Percentiles rank a stretch among this genome's conserved stretches.
Conservation (phyloP, 2,888 invertebrate species). For the Cerastis rubricosa region DNA sequence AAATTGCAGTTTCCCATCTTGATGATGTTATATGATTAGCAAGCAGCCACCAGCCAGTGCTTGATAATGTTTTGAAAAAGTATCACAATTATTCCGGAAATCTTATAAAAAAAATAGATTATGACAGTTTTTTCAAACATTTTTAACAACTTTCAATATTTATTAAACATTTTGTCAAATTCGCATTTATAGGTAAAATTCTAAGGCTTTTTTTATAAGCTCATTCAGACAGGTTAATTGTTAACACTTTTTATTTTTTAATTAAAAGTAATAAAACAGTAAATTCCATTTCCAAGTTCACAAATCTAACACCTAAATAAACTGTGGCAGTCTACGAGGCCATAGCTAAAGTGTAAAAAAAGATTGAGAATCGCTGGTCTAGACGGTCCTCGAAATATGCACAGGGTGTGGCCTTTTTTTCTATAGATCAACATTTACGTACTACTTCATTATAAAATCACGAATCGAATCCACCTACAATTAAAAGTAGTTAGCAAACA, state of each 20-base stretch:
- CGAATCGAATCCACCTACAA: conserved; percentile 72
- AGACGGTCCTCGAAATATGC: conserved; percentile 45
- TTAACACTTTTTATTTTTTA: neutral
- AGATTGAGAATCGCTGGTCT: conserved; percentile 5
- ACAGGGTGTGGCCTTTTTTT: conserved; percentile 57
- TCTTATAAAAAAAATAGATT: neutral
- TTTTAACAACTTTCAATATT: too few relatives aligned
- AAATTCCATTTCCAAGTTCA: neutral
- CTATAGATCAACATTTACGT: conserved; percentile 37
- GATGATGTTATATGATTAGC: neutral
- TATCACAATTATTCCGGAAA: neutral
- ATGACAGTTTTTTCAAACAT: neutral
- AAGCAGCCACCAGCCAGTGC: neutral
- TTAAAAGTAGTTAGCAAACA: conserved; percentile 75
- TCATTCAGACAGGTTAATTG: neutral
- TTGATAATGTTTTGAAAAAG: neutral
- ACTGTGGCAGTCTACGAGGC: neutral
- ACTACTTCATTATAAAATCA: conserved; percentile 62
- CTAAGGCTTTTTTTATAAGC: neutral
- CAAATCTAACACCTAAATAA: neutral
- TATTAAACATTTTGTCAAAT: neutral
- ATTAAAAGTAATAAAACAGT: neutral
- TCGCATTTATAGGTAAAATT: neutral
- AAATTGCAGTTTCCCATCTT: neutral
- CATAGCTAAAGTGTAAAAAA: neutral